phyloP scores from a whole-genome alignment of 1,140 invertebrate genomes.

The Pomphorhynchus laevis region DNA sequence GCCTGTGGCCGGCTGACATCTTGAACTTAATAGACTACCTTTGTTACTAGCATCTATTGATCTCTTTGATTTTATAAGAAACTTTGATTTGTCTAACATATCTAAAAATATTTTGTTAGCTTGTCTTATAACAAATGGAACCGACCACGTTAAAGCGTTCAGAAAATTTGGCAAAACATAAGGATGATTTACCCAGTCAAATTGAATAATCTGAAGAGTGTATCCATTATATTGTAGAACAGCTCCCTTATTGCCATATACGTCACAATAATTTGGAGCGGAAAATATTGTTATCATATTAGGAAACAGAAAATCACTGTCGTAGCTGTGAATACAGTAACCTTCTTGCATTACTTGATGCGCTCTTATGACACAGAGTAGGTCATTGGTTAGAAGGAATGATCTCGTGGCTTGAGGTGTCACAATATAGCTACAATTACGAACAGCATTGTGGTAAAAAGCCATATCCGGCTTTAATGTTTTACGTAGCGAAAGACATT shows the following conservation, averaged over 20 bases:
- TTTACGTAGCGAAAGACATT: too few relatives aligned
- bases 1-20: too few relatives aligned
- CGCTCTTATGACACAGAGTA: slow-evolving; percentile 72
- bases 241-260: slow-evolving; percentile 7
- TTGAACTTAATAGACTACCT: too few relatives aligned
- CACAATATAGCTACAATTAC: slow-evolving; percentile 26
- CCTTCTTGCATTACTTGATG: slow-evolving; percentile 34
- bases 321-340: background rate
- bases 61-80: too few relatives aligned
- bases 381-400: slow-evolving; percentile 61
- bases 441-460: slow-evolving; percentile 18
- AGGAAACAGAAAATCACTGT: background rate
- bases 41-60: too few relatives aligned
- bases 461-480: too few relatives aligned
- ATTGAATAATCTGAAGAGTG: slow-evolving; percentile 1
- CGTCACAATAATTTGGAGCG: slow-evolving; percentile 9
- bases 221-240: background rate
- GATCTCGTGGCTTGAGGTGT: slow-evolving; percentile 26
- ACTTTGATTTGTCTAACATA: too few relatives aligned
- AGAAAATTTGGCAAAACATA: slow-evolving; percentile 8
- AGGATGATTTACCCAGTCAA: slow-evolving; percentile 1
- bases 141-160: slow-evolving; percentile 6
- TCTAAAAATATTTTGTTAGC: background rate
- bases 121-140: slow-evolving; percentile 6
- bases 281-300: slow-evolving; percentile 6